A percentile compares a stretch with the other conserved stretches of the same genome.
These are phyloP conservation scores for Tenthredo livida DNA, from an alignment of 2,888 invertebrate genomes.

Conservation along the genomic window DNA sequence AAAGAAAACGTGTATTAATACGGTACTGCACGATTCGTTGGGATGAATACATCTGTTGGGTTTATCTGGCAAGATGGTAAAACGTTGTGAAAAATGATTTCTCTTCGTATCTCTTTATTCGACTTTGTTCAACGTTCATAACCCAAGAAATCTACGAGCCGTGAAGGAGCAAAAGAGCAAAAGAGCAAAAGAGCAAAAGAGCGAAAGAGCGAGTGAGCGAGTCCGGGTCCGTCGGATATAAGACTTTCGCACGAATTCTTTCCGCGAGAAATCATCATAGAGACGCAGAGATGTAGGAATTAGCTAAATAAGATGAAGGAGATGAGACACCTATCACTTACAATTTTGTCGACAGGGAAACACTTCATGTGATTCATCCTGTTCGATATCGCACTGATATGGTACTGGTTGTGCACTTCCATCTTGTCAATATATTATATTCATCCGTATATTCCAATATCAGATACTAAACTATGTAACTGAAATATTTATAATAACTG, in stretches of 20 bases:
- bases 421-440: conserved; percentile 61
- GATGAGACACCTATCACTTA: conserved; percentile 62
- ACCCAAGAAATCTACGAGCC: not conserved
- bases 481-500: not conserved
- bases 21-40: not conserved
- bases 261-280: not conserved
- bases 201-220: not conserved
- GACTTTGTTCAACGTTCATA: not conserved
- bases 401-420: conserved; percentile 74
- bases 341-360: conserved; percentile 75
- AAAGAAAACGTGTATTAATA: not conserved
- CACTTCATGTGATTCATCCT: conserved; percentile 77
- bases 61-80: not conserved
- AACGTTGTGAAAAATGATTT: not conserved
- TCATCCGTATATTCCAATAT: not conserved
- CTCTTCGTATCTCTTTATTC: not conserved
- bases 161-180: not conserved
- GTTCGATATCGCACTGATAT: conserved; percentile 72
- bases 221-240: conserved; percentile 25
- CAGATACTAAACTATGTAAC: not conserved
- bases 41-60: not conserved
- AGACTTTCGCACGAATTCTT: not conserved
- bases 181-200: not conserved
- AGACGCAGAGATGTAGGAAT: not conserved
- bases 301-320: not conserved